Conservation (phyloP, 2,888 invertebrate genomes). For the Cataglyphis cursor region DNA sequence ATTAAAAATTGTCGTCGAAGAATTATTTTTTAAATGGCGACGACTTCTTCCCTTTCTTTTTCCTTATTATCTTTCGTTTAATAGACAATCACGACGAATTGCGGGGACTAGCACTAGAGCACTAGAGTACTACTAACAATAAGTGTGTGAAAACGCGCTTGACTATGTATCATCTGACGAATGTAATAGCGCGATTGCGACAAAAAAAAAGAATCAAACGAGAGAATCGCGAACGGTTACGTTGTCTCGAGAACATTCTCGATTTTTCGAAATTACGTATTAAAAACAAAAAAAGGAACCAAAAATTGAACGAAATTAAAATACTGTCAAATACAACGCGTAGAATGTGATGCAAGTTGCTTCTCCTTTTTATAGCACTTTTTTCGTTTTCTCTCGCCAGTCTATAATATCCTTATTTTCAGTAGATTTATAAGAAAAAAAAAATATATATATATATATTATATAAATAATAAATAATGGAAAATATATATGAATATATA, state of each 20-base stretch:
- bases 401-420: background rate
- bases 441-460: background rate
- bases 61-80: conserved; percentile 25
- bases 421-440: conserved; percentile 4
- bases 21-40: conserved; percentile 4
- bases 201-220: conserved; percentile 52
- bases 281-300: conserved; percentile 58
- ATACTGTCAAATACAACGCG: conserved; percentile 77
- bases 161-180: conserved; percentile 41
- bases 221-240: conserved; percentile 69
- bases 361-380: conserved; percentile 30
- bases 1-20: conserved; percentile 28
- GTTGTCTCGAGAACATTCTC: conserved; percentile 65
- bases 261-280: conserved; percentile 26
- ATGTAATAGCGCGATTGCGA: conserved; percentile 32
- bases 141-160: conserved; percentile 30
- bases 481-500: background rate
- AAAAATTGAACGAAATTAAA: conserved; percentile 39
- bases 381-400: background rate
- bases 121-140: conserved; percentile 3
- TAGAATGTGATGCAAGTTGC: conserved; percentile 67
- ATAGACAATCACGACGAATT: conserved; percentile 51
- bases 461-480: background rate
- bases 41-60: conserved; percentile 27
- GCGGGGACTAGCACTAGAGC: conserved; percentile 42